Evolutionary conservation across 1,140 invertebrate genomes (phyloP).

Genomic region (Periplaneta americana): DNA sequence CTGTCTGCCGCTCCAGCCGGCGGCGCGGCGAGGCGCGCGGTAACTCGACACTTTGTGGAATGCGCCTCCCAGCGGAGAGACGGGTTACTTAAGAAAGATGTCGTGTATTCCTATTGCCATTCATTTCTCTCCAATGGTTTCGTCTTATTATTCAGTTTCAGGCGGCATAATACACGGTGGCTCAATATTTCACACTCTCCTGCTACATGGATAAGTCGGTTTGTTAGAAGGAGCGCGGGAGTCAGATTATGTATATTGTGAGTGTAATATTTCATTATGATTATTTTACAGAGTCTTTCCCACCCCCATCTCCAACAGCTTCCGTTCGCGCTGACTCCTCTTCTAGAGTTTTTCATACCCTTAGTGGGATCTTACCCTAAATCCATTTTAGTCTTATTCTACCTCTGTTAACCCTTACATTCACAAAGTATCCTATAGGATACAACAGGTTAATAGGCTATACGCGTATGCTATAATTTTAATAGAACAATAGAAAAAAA

Average conservation of each 20-base stretch:
- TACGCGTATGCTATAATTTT: too few relatives aligned
- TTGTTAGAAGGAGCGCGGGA: neutral
- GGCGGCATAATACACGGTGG: neutral
- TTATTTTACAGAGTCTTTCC: too few relatives aligned
- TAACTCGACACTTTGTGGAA: neutral
- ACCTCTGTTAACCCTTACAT: too few relatives aligned
- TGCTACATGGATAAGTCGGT: neutral
- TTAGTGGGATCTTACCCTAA: too few relatives aligned
- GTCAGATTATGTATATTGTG: neutral
- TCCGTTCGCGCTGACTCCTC: too few relatives aligned
- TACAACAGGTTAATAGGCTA: too few relatives aligned
- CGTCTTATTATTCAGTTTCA: neutral
- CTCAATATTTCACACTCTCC: neutral
- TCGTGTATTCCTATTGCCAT: neutral
- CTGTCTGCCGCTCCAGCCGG: too few relatives aligned
- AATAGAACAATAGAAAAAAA: too few relatives aligned
- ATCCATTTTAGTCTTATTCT: too few relatives aligned
- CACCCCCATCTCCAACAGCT: too few relatives aligned
- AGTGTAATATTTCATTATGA: neutral
- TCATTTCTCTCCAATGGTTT: neutral
- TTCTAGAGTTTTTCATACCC: too few relatives aligned
- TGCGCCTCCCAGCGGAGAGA: neutral
- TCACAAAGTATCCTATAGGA: too few relatives aligned
- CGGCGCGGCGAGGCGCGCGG: neutral
- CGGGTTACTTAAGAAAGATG: neutral